These are phyloP conservation scores for Hoplostethus mediterraneus DNA, from an alignment of 2,797 vertebrate genomes.

Conservation along the genomic window DNA sequence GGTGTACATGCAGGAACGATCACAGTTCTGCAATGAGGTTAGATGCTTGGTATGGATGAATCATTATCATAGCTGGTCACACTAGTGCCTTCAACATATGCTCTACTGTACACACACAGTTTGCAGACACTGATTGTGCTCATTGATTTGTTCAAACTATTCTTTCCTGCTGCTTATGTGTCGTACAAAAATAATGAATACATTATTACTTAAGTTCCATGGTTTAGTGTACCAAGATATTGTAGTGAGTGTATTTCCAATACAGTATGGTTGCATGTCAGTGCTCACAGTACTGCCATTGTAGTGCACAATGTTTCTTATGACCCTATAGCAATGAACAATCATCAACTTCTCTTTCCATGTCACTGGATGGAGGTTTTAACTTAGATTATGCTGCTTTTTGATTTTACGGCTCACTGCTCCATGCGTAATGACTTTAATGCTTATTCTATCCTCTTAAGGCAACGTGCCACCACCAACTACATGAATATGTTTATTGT, in stretches of 20 bases:
- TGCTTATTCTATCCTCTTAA: conserved; percentile 44
- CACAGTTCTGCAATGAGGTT: conserved; percentile 20
- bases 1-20: conserved; percentile 44
- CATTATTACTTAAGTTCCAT: background rate
- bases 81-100: background rate
- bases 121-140: too few relatives aligned
- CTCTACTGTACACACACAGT: background rate
- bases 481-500: conserved; percentile 14
- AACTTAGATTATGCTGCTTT: conserved; percentile 41
- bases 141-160: background rate
- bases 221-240: conserved; percentile 11
- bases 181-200: background rate
- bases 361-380: conserved; percentile 44
- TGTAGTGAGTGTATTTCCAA: background rate
- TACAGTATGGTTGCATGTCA: background rate
- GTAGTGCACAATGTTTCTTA: conserved; percentile 42
- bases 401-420: conserved; percentile 48
- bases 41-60: conserved; percentile 53
- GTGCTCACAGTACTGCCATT: conserved; percentile 7
- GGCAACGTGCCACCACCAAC: conserved; percentile 31
- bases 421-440: conserved; percentile 26
- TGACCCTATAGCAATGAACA: conserved; percentile 37
- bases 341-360: conserved; percentile 53
- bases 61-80: conserved; percentile 59
- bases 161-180: background rate